Conservation (phyloP, 2,113 vertebrate genomes). For the Copsychus sechellarum region DNA sequence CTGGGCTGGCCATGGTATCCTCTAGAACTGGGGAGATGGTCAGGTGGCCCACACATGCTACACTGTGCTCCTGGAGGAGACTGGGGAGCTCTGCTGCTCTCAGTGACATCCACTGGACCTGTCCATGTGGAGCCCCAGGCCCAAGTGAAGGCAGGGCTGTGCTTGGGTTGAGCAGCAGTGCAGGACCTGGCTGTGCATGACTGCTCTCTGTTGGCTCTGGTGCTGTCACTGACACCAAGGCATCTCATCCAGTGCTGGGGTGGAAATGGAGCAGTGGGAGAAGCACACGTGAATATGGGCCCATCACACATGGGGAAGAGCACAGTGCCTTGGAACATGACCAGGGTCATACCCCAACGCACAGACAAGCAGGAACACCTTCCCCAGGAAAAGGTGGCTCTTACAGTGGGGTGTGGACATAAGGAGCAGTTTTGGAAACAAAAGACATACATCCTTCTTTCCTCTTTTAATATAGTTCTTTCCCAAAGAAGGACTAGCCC, state of each 20-base stretch:
- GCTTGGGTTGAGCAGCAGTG: neutral
- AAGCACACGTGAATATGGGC: neutral
- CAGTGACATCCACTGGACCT: neutral
- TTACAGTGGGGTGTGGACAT: neutral
- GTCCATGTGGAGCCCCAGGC: rapidly evolving
- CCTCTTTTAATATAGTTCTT: slow-evolving; percentile 20
- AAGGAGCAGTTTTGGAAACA: neutral
- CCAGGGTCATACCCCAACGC: neutral
- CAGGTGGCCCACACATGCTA: rapidly evolving
- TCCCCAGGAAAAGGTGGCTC: neutral
- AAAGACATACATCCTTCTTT: neutral
- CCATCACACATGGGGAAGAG: neutral
- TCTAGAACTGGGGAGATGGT: neutral
- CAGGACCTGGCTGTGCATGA: rapidly evolving
- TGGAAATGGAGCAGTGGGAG: neutral
- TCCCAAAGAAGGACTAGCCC: slow-evolving; percentile 7
- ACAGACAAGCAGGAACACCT: neutral
- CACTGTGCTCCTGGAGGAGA: rapidly evolving
- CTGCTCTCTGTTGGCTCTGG: rapidly evolving
- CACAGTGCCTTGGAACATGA: neutral
- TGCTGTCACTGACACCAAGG: rapidly evolving
- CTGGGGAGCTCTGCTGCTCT: neutral
- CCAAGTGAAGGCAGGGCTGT: neutral
- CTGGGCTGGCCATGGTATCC: neutral
- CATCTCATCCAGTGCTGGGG: too few relatives aligned